A percentile compares a stretch with the other conserved stretches of the same genome.
Conservation (phyloP, 2,888 invertebrate genomes). For the Xestia rhomboidea region DNA sequence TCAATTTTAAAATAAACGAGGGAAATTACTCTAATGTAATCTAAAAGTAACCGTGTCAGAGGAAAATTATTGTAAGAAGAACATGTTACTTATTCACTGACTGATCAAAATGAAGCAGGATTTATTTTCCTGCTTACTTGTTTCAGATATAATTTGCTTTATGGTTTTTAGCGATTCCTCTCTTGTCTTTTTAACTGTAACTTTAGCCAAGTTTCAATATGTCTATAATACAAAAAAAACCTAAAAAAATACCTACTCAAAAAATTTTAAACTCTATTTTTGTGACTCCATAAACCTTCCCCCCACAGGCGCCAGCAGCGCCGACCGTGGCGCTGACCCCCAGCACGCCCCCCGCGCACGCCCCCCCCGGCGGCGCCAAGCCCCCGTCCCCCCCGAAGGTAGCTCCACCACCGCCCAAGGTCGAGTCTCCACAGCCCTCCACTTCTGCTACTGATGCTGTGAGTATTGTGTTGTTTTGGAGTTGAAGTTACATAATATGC, state of each 20-base stretch:
- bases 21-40: neutral
- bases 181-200: neutral
- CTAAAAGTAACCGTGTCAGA: neutral
- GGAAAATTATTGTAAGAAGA: neutral
- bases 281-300: neutral
- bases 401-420: conserved; percentile 66
- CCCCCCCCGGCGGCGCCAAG: conserved; percentile 63
- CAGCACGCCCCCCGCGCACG: conserved; percentile 77
- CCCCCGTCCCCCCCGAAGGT: conserved; percentile 70
- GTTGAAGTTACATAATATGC: neutral
- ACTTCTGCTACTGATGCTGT: conserved; percentile 63
- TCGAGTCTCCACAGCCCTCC: conserved; percentile 68
- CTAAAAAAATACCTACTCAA: no score
- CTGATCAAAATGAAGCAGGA: neutral
- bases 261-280: neutral
- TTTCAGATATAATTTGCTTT: neutral
- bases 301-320: conserved; percentile 73
- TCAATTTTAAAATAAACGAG: neutral
- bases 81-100: neutral
- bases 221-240: neutral
- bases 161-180: neutral
- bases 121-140: neutral
- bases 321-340: conserved; percentile 85
- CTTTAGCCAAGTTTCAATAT: neutral
- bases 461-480: conserved; percentile 10